Conservation (phyloP, 2,113 vertebrate genomes). For the Struthidea cinerea region DNA sequence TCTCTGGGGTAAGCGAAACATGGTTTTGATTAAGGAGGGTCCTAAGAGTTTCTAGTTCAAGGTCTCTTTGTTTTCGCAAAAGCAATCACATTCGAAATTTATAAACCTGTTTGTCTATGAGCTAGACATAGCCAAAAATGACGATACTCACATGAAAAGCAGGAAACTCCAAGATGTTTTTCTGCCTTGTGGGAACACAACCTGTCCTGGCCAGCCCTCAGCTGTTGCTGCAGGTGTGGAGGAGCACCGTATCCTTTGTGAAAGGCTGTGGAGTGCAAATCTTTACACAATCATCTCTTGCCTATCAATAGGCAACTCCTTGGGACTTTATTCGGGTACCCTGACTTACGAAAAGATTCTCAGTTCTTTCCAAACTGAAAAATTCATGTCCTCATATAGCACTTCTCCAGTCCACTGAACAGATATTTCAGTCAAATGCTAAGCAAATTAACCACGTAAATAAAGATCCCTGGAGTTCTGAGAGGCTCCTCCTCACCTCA, state of each 20-base stretch:
- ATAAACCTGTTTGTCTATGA: background rate
- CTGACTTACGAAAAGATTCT: background rate
- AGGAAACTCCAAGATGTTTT: background rate
- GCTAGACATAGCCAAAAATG: background rate
- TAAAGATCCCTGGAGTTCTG: background rate
- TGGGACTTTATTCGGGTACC: background rate
- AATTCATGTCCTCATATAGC: background rate
- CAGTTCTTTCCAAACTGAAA: background rate
- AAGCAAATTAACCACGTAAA: background rate
- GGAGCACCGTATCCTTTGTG: background rate
- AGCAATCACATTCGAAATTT: background rate
- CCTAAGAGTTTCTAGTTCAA: background rate
- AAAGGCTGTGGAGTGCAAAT: background rate
- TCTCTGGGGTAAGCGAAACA: background rate
- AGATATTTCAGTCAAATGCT: background rate
- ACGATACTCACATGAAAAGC: background rate
- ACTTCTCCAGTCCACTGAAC: background rate
- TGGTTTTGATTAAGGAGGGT: background rate
- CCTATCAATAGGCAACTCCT: background rate
- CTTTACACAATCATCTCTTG: rapidly evolving
- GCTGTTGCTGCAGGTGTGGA: background rate
- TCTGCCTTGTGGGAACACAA: background rate
- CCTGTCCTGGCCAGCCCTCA: background rate
- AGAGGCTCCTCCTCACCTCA: rapidly evolving
- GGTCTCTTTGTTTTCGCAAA: background rate